Conservation (phyloP, 1,140 invertebrate genomes). For the Hypothenemus hampei region DNA sequence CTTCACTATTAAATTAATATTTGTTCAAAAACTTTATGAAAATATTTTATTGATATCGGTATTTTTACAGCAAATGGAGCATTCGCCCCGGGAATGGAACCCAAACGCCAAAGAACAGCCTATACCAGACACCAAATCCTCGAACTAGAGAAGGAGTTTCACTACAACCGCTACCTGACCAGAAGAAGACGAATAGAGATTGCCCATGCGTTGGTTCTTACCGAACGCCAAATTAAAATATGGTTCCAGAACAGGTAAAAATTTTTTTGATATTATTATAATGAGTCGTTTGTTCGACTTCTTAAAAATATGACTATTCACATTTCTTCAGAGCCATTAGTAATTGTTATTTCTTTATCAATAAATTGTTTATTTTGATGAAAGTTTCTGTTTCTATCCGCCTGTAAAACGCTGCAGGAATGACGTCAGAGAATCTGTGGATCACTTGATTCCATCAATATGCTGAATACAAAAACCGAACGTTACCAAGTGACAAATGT, state of each 20-base stretch:
- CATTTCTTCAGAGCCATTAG: too few species aligned
- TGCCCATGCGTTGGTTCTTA: slow-evolving; percentile 90
- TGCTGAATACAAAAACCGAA: too few species aligned
- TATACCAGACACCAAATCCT: slow-evolving; percentile 96
- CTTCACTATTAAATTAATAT: too few species aligned
- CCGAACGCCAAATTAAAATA: slow-evolving; percentile 96
- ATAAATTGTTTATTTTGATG: too few species aligned
- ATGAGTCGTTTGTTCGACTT: background rate
- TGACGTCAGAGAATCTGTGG: too few species aligned
- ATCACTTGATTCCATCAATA: too few species aligned
- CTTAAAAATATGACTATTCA: slow-evolving; percentile 2
- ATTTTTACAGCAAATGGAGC: slow-evolving; percentile 72
- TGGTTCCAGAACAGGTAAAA: slow-evolving; percentile 86
- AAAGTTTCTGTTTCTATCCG: too few species aligned
- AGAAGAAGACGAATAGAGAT: slow-evolving; percentile 94
- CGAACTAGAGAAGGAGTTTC: slow-evolving; percentile 95
- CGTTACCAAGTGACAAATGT: too few species aligned
- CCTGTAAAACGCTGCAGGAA: too few species aligned
- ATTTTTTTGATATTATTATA: slow-evolving; percentile 6
- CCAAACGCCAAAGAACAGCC: slow-evolving; percentile 90
- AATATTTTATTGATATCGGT: background rate
- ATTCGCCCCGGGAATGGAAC: slow-evolving; percentile 87
- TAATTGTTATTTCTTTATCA: too few species aligned
- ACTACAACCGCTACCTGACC: slow-evolving; percentile 95
- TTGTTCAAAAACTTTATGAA: too few species aligned